Evolutionary conservation across 2,888 invertebrate genomes (phyloP).

Genomic region (Tenthredo amoena): DNA sequence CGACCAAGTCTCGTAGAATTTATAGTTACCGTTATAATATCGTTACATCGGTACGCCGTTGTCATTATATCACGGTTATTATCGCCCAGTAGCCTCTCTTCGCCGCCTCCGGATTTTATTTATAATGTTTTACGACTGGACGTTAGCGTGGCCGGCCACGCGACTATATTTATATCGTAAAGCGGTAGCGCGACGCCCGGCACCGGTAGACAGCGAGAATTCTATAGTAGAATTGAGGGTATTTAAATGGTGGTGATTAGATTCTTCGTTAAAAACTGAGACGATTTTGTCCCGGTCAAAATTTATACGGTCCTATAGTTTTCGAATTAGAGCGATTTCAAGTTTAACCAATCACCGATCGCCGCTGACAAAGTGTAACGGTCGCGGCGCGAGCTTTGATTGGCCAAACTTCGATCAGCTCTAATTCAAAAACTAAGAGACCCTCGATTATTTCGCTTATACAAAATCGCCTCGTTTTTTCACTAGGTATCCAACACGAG

Average conservation of each 20-base stretch:
- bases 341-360: slow-evolving; percentile 6
- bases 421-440: slow-evolving; percentile 15
- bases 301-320: neutral
- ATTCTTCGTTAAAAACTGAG: neutral
- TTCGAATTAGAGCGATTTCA: neutral
- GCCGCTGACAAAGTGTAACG: neutral
- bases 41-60: slow-evolving; percentile 27
- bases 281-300: slow-evolving; percentile 11
- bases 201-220: slow-evolving; percentile 1
- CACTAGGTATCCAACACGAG: neutral
- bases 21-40: slow-evolving; percentile 39
- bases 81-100: slow-evolving; percentile 27
- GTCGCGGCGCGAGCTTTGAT: neutral
- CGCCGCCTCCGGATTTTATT: slow-evolving; percentile 37
- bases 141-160: slow-evolving; percentile 24
- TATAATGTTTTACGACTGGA: slow-evolving; percentile 44
- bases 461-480: slow-evolving; percentile 25
- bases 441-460: neutral
- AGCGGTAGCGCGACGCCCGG: neutral
- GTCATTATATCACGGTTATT: slow-evolving; percentile 42
- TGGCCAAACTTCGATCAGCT: neutral
- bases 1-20: neutral
- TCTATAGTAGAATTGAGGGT: neutral
- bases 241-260: neutral
- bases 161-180: slow-evolving; percentile 44